These are phyloP conservation scores for Alca torda DNA, from an alignment of 2,797 vertebrate species.

Conservation along the genomic window DNA sequence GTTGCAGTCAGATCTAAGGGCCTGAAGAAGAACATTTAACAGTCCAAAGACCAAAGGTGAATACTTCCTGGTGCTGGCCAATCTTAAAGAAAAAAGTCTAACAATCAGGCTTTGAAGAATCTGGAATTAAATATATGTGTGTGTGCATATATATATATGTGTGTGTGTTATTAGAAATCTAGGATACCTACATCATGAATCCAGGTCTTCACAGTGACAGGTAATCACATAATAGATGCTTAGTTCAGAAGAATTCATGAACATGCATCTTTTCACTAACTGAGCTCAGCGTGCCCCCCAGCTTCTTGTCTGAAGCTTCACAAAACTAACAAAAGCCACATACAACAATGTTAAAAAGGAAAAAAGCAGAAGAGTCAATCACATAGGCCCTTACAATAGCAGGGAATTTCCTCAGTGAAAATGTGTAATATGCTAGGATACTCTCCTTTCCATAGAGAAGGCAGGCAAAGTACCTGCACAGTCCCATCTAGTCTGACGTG, in stretches of 20 bases:
- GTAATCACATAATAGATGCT: background rate
- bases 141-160: background rate
- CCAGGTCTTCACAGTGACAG: background rate
- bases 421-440: background rate
- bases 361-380: background rate
- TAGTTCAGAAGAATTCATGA: background rate
- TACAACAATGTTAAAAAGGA: background rate
- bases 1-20: background rate
- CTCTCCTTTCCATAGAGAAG: background rate
- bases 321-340: background rate
- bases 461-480: background rate
- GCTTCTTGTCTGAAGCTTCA: background rate
- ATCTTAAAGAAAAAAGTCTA: background rate
- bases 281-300: background rate
- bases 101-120: background rate
- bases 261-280: background rate
- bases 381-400: background rate
- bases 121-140: background rate
- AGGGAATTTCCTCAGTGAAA: background rate
- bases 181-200: background rate
- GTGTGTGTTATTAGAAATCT: background rate
- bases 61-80: background rate
- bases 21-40: background rate
- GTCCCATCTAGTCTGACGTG: background rate
- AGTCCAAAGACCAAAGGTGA: background rate